Base-by-base conservation (phyloP, 2,888 invertebrate species). In the Lutraria lutraria region DNA sequence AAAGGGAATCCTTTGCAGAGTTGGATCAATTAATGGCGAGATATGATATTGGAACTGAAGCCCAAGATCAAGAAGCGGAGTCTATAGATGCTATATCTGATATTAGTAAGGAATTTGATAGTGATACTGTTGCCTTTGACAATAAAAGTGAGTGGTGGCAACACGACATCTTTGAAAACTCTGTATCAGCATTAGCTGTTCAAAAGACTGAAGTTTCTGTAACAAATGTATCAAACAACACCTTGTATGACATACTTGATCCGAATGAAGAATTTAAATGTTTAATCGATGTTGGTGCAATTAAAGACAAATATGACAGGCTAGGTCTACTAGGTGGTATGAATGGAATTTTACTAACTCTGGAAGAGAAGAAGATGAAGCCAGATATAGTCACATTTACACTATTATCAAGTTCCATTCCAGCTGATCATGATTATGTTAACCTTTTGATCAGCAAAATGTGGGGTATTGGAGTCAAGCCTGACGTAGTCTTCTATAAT, bases 401-500 rank as follows among this genome's bases (percentile, higher is more conserved):
- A 12, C 97, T 98, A 95, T 97, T 99, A 94, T 95, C 99, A 76
- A 15, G 34, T 16, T 97, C 98, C 93, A 97, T 98, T 85, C 43
- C 43, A 8, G 97, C 98, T 90, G 98, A 98, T 4, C 97, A 97
- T 43, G 97, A 97, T 8, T 53, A 53, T 25, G 95, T 96, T 90
- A 97, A 97, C 85, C 97, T 98, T 25, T 99, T 91, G 15, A 95
- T 99, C 10, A 96, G 97, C 84, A 96, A 97, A 87, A 97, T 98
- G 96, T 97, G 97, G 88, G 96, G 82, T 0, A 25, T 89, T 34
- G 85, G 90, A 97, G 89, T 97, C 97, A 97, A 97, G 93, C 97
- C 98, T 1, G 98, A 99, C 96, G 97, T 98, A 87, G 98, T 98
- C 96, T 98, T 99, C 96, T 98, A 98, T 95, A 99, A 99, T 96